Percentiles rank a stretch among this genome's conserved stretches.
Conservation (phyloP, 2,113 vertebrate species). For the Eclectus roratus region DNA sequence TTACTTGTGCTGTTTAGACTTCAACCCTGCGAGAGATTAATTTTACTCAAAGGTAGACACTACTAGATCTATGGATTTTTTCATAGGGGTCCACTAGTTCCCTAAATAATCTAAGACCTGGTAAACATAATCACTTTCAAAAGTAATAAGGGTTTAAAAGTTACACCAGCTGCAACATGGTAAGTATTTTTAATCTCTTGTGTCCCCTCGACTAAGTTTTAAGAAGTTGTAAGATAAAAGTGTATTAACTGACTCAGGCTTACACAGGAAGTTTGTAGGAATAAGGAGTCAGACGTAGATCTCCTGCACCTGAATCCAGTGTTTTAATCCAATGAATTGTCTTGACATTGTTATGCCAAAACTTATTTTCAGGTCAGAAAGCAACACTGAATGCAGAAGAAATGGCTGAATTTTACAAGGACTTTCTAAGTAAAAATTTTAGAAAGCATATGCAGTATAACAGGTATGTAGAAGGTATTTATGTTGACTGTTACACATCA, state of each 20-base stretch:
- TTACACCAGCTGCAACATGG: neutral
- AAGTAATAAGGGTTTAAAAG: neutral
- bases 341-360: neutral
- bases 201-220: neutral
- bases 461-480: slow-evolving; percentile 78
- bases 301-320: neutral
- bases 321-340: neutral
- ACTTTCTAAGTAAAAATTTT: slow-evolving; percentile 87
- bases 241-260: neutral
- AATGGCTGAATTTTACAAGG: slow-evolving; percentile 94
- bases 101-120: neutral
- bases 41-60: neutral
- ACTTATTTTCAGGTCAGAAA: slow-evolving; percentile 80
- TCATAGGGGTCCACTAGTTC: neutral
- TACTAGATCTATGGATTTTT: neutral
- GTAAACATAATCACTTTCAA: neutral
- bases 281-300: neutral
- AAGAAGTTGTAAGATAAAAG: neutral
- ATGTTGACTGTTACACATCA: neutral
- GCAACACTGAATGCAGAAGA: slow-evolving; percentile 82
- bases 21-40: neutral
- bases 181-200: neutral
- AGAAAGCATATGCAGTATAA: slow-evolving; percentile 87
- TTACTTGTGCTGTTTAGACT: neutral
- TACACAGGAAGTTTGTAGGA: neutral